Evolutionary conservation across 1,140 invertebrate species (phyloP).

Genomic region (Chlorops oryzae): DNA sequence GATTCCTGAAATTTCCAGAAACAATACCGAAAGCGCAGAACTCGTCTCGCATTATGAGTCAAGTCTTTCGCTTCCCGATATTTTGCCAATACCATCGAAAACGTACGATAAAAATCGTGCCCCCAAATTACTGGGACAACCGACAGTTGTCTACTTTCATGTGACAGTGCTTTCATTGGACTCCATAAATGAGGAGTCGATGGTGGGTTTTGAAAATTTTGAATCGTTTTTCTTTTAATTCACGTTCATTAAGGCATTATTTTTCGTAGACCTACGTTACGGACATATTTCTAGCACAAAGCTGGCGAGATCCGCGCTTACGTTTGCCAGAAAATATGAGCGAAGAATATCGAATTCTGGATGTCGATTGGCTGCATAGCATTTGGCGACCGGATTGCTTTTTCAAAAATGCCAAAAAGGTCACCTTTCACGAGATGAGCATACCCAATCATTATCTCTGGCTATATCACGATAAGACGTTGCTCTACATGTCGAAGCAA

Average conservation of each 20-base stretch:
- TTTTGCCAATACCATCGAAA: constrained; percentile 75
- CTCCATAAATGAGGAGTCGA: constrained; percentile 88
- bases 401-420: constrained; percentile 89
- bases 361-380: constrained; percentile 83
- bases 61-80: constrained; percentile 70
- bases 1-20: constrained; percentile 22
- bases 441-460: constrained; percentile 90
- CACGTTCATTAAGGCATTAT: no score
- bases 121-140: constrained; percentile 75
- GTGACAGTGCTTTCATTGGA: constrained; percentile 81
- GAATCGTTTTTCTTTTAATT: constrained; percentile 1
- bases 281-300: constrained; percentile 86
- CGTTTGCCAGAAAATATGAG: constrained; percentile 86
- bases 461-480: constrained; percentile 83
- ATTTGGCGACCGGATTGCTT: constrained; percentile 90
- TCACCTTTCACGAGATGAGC: constrained; percentile 90
- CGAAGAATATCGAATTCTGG: constrained; percentile 81
- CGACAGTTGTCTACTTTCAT: constrained; percentile 82
- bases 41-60: constrained; percentile 51
- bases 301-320: constrained; percentile 80
- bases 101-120: constrained; percentile 85
- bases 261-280: constrained; percentile 75
- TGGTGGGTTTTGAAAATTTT: constrained; percentile 55
- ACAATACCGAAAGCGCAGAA: constrained; percentile 44
- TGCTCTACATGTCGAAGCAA: constrained; percentile 88